Base-by-base conservation (phyloP, 2,888 invertebrate species). In the Nasonovia ribisnigri region DNA sequence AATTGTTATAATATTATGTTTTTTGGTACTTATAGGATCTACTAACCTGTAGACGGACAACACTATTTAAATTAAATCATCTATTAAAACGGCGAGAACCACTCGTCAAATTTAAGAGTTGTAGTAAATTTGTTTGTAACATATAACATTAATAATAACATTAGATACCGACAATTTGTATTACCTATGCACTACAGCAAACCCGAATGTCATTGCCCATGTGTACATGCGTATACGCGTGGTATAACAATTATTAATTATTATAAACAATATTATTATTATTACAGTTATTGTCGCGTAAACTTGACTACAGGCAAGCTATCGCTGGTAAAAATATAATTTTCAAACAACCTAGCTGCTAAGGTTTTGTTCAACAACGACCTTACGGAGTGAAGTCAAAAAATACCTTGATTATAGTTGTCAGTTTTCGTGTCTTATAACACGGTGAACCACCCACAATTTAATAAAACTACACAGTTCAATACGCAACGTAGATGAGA, bases 361-460 rank as follows among this genome's bases (percentile, higher is more conserved):
- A 36, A 77, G n/a, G 43, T 91, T 54, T 84, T n/a, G 43, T 91
- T 29, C 0, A n/a, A 84, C 54, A 84, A 84, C 57, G n/a, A 57
- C n/a, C 20, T n/a, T 57, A 91, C 46, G 24, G n/a, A 91, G 4
- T 20, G 51, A 51, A 46, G 46, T 51, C n/a, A 3, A 86, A 57
- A 84, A 84, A 84, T 20, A 20, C 20, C 36, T 77, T 36, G 20
- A 42, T 91, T 54, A 57, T 84, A 43, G 57, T 84, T 57, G 43
- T 84, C 6, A 10, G 4, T 51, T 51, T 48, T 42, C 2, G 51
- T 51, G 1, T 77, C 46, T 84, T 51, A 16, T 54, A 16, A 16
- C 84, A 29, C 11, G 20, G 43, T n/a, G 91, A 91, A 91, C 91
- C 84, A 91, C 54, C 91, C 84, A 91, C 84, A 46, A 36, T 77